Percentiles rank a stretch among this genome's conserved stretches.
phyloP scores from a whole-genome alignment of 2,888 invertebrate genomes.

The Tachina grossa region DNA sequence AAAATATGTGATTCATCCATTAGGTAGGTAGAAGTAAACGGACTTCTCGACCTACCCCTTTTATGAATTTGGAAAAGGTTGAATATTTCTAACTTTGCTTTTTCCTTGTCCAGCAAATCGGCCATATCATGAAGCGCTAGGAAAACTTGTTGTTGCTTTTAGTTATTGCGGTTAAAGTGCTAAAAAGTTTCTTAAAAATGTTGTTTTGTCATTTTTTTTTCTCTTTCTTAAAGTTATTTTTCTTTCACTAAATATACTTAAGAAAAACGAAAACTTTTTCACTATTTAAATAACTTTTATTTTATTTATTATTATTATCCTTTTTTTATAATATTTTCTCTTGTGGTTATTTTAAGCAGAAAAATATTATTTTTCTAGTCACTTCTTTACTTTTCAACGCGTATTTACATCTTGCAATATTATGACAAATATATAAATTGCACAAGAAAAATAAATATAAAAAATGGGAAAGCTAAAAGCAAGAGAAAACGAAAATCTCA shows the following conservation, averaged over 20 bases:
- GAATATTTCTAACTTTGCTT: neutral
- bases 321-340: neutral
- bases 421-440: slow-evolving; percentile 65
- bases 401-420: slow-evolving; percentile 64
- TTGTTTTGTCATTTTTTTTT: neutral
- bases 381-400: slow-evolving; percentile 52
- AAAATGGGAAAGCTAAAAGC: neutral
- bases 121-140: slow-evolving; percentile 13
- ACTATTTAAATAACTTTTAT: slow-evolving; percentile 42
- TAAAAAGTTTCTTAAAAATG: neutral
- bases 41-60: no score
- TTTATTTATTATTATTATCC: slow-evolving; percentile 7
- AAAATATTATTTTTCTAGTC: slow-evolving; percentile 66
- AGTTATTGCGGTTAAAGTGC: slow-evolving; percentile 28
- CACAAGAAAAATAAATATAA: slow-evolving; percentile 33
- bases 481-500: slow-evolving; percentile 10
- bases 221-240: neutral
- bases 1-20: no score
- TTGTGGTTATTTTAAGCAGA: slow-evolving; percentile 52
- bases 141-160: slow-evolving; percentile 24
- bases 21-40: no score
- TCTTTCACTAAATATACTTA: slow-evolving; percentile 41
- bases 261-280: slow-evolving; percentile 45
- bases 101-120: slow-evolving; percentile 40
- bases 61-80: no score